Base-by-base conservation (phyloP, 2,113 vertebrate species). In the Syngnathoides biaculeatus region DNA sequence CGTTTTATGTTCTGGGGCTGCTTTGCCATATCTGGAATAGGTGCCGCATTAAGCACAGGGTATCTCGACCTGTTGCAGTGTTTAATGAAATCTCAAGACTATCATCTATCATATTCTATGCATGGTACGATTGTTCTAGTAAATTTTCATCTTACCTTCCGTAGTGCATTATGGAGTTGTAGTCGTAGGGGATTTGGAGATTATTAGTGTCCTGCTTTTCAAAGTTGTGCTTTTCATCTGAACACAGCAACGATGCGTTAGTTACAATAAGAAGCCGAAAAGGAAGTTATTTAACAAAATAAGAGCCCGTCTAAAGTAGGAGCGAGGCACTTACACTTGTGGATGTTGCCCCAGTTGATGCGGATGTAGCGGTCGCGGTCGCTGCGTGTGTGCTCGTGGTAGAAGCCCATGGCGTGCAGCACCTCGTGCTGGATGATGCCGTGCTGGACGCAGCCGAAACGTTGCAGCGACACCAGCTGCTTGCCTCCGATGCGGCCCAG, bases 371-470 rank as follows among this genome's bases (percentile, higher is more conserved):
- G 0, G 73, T 92, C 84, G 0, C 89, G 80, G 79, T 92, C 82
- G 5, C 69, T 78, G 1, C 89, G 76, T 0, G 20, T 88, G 63
- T 92, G 90, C n/a, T 92, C 89, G 13, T 91, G 90, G 72, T 84
- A 75, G 79, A 92, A 91, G 20, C 90, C 90, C 26, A 92, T 35
- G 0, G 79, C 13, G 14, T 90, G 91, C 35, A 90, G 60, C 59
- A 91, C 47, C 60, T 89, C 88, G 11, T 92, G 90, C 63, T 86
- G 83, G 59, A 79, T 68, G 68, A 92, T 57, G 8, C 84, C 80
- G 0, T 43, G 13, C 0, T 1, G 0, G 0, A 91, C 0, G 14
- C 91, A 92, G 42, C 82, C 80, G 0, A 2, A 64, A 53, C 0
- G 67, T 68, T 84, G 69, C 72, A 93, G 77, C 4, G 85, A 85